phyloP scores from a whole-genome alignment of 2,888 invertebrate species.

The Ceraclea dissimilis region DNA sequence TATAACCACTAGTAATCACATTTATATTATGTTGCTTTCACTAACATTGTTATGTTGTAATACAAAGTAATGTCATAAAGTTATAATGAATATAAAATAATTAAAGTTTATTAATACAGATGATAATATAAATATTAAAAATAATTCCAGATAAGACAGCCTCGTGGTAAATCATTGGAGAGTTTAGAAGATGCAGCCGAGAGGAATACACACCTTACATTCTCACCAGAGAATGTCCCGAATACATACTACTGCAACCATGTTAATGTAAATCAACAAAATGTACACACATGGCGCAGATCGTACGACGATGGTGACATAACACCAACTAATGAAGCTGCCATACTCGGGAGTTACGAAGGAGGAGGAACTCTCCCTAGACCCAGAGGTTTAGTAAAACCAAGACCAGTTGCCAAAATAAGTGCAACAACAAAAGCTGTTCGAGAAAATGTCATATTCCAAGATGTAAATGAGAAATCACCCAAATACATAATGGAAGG shows the following conservation, averaged over 20 bases:
- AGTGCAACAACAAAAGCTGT: constrained; percentile 43
- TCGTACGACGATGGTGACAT: constrained; percentile 87
- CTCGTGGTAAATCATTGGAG: constrained; percentile 78
- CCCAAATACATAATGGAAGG: constrained; percentile 25
- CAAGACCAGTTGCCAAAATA: constrained; percentile 74
- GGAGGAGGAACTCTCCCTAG: constrained; percentile 83
- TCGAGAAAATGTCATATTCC: constrained; percentile 25
- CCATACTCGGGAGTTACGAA: constrained; percentile 42
- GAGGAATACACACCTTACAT: constrained; percentile 53
- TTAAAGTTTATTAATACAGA: no score
- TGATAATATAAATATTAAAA: no score
- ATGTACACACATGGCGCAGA: constrained; percentile 54
- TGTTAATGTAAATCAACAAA: constrained; percentile 42
- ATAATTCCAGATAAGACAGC: constrained; percentile 64
- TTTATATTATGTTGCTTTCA: background rate
- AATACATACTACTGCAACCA: constrained; percentile 49
- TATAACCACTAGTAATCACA: no score
- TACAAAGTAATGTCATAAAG: no score
- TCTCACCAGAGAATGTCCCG: constrained; percentile 50
- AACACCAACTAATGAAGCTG: constrained; percentile 76
- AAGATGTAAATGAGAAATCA: constrained; percentile 25
- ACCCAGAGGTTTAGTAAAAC: constrained; percentile 72
- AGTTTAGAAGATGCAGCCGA: constrained; percentile 74
- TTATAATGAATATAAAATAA: no score
- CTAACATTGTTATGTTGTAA: background rate